Conservation (phyloP, 2,797 vertebrate genomes). For the Coilia nasus region DNA sequence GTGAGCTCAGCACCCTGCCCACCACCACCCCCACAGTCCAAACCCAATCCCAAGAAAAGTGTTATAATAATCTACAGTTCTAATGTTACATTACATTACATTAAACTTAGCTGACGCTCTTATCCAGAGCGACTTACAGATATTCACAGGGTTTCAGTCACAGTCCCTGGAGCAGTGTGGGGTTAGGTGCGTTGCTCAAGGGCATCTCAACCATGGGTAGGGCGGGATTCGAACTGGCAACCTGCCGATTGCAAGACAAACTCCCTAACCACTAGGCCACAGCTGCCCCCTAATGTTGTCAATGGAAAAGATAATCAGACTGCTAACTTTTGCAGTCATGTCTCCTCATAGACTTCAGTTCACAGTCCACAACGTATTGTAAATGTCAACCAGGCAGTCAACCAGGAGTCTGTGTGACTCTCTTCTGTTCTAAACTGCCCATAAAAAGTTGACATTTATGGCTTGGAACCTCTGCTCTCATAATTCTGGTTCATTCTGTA, state of each 20-base stretch:
- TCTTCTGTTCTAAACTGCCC: background rate
- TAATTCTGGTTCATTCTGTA: background rate
- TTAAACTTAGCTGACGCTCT: no score
- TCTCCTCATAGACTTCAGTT: background rate
- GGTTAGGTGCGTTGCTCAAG: no score
- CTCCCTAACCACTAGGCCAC: no score
- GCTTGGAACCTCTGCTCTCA: background rate
- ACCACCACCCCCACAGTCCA: slow-evolving; percentile 34
- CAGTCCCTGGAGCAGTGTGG: no score
- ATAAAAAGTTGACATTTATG: background rate
- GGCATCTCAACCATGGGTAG: no score
- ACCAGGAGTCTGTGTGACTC: background rate
- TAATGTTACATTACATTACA: no score
- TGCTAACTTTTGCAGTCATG: background rate
- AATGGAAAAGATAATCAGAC: background rate
- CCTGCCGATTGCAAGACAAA: no score
- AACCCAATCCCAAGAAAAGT: background rate
- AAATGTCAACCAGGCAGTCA: background rate
- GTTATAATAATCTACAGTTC: no score
- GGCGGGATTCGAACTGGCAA: no score
- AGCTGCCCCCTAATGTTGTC: no score
- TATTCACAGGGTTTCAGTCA: no score
- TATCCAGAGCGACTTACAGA: no score
- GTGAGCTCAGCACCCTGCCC: slow-evolving; percentile 68
- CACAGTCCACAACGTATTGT: background rate